Conservation (phyloP, 2,888 invertebrate genomes). For the Vanessa cardui region DNA sequence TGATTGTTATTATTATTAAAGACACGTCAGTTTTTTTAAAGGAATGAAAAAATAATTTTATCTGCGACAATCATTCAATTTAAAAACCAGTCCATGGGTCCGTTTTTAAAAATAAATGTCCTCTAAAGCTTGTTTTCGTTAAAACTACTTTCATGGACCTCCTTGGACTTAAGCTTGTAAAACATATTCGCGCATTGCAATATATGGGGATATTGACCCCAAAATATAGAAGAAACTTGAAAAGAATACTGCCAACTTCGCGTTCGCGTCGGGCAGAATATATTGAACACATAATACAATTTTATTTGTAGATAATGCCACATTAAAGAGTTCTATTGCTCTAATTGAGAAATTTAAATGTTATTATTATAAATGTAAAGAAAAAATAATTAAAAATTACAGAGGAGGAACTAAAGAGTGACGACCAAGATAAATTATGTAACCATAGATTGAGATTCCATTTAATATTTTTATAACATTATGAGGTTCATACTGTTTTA, state of each 20-base stretch:
- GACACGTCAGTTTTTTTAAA: not conserved
- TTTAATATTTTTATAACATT: too few species aligned
- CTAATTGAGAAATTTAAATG: too few species aligned
- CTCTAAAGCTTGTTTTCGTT: constrained; percentile 16
- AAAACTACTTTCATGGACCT: constrained; percentile 11
- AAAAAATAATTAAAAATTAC: too few species aligned
- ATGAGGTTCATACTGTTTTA: too few species aligned
- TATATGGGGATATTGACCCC: constrained; percentile 13
- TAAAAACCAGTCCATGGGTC: constrained; percentile 4
- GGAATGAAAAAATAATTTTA: not conserved
- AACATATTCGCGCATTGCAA: not conserved
- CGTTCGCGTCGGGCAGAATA: not conserved
- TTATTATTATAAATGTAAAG: too few species aligned
- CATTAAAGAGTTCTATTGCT: too few species aligned
- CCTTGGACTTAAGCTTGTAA: constrained; percentile 10
- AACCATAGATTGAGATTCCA: too few species aligned
- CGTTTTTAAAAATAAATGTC: constrained; percentile 12
- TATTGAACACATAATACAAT: not conserved
- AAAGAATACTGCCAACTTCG: not conserved
- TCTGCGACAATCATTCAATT: constrained; percentile 12
- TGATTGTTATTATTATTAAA: not conserved
- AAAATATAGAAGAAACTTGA: not conserved
- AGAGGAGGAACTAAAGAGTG: too few species aligned
- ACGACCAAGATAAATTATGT: too few species aligned
- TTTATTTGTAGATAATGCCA: too few species aligned